Evolutionary conservation across 1,140 invertebrate genomes (phyloP), one percentile per base, ranked within the genome.

Genomic region (Cylas formicarius): DNA sequence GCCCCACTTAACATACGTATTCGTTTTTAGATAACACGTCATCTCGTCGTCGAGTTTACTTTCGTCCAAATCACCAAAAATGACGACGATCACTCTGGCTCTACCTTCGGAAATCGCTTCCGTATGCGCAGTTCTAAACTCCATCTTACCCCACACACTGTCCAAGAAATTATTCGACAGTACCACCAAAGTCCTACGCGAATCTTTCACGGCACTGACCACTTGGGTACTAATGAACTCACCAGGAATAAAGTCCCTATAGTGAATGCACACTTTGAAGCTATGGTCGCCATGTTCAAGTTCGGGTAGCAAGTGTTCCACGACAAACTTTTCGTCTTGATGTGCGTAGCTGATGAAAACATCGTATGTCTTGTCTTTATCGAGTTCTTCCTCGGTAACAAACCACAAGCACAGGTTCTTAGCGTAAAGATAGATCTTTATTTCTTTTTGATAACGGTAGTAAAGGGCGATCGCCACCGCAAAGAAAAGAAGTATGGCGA

Each of bases 291-390:
- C 75, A 60, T 63, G 16, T 61, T 85, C 82, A n/a, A 94, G 62
- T 27, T 75, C 70, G 0, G 78, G 67, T 23, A 87, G 72, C 16
- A 93, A 60, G 33, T 80, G 69, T 4, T 79, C 69, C 0, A 77
- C 63, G 1, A 92, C 77, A 59, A 84, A 87, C 2, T 77, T 73
- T 39, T 83, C 78, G 60, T 94, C 90, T 56, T 78, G 74, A 53
- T 87, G 80, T 1, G 87, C 85, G 58, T 84, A 92, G 45, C 87
- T 90, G 24, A 94, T 74, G 62, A 93, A 94, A 0, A 85, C 89
- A 57, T 95, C 90, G 62, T 82, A 91, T 4, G 72, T 60, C 57
- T 87, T 89, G 34, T 86, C 77, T 48, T 79, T 77, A 55, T 88
- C 85, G 2, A 85, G 53, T 48, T 86, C 82, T 23, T 81, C 73